phyloP scores from a whole-genome alignment of 2,797 vertebrate species.

The Helicolenus hilgendorfi region DNA sequence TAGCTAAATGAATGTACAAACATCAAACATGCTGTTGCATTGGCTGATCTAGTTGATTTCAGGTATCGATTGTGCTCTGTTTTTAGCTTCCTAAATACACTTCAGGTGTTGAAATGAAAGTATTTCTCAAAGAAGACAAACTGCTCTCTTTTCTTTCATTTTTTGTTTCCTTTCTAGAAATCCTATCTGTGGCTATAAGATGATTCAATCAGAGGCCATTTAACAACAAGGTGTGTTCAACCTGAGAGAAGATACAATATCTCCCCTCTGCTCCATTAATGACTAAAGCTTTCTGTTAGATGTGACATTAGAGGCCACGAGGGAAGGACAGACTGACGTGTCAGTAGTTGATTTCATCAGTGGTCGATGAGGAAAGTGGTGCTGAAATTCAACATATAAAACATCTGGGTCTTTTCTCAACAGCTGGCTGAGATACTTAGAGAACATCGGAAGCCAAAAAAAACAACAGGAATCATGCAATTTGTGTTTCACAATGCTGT shows the following conservation, averaged over 20 bases:
- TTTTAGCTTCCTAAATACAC: not conserved
- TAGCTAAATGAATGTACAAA: not conserved
- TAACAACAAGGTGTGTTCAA: slow-evolving; percentile 67
- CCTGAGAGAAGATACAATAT: slow-evolving; percentile 50
- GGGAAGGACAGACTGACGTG: slow-evolving; percentile 89
- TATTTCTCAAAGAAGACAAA: not conserved
- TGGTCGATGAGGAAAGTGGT: not conserved
- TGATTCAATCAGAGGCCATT: slow-evolving; percentile 46
- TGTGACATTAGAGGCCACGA: slow-evolving; percentile 44
- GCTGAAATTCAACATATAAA: slow-evolving; percentile 5
- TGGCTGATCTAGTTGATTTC: not conserved
- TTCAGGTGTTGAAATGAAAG: not conserved
- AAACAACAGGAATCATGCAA: not conserved
- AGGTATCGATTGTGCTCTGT: not conserved
- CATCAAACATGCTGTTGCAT: not conserved
- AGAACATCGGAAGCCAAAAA: not conserved
- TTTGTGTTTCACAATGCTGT: not conserved
- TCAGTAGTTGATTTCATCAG: slow-evolving; percentile 88
- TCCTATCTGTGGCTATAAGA: not conserved
- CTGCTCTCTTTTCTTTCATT: not conserved
- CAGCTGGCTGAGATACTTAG: not conserved
- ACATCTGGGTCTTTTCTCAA: not conserved
- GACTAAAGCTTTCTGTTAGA: slow-evolving; percentile 22
- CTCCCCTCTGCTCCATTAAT: slow-evolving; percentile 34
- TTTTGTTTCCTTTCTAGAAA: not conserved